Percentiles rank a stretch among this genome's conserved stretches.
Conservation (phyloP, 2,113 vertebrate species). For the Pithys albifrons region DNA sequence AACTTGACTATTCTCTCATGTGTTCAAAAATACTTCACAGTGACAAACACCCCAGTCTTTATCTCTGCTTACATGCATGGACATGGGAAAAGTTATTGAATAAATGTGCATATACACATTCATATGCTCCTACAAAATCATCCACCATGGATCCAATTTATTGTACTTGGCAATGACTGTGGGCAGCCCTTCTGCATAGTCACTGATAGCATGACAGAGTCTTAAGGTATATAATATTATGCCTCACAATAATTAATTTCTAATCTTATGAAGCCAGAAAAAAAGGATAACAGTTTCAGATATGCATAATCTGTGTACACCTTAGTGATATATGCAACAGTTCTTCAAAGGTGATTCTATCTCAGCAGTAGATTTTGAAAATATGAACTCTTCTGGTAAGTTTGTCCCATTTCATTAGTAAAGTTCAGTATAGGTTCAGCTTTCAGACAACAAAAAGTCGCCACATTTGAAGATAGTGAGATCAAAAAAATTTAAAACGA, state of each 20-base stretch:
- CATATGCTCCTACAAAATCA: fast-evolving
- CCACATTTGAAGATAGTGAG: neutral
- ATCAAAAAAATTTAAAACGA: neutral
- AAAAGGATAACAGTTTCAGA: neutral
- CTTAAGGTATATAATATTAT: neutral
- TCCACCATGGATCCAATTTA: neutral
- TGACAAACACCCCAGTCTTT: neutral
- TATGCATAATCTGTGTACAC: neutral
- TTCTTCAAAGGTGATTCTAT: neutral
- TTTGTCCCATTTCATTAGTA: neutral
- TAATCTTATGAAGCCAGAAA: neutral
- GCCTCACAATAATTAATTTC: neutral
- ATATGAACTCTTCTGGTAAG: neutral
- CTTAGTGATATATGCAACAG: neutral
- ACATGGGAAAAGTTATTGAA: neutral
- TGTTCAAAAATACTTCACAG: neutral
- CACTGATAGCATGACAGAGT: neutral
- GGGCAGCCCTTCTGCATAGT: neutral
- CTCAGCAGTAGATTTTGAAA: neutral
- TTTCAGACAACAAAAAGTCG: neutral
- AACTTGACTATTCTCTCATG: neutral
- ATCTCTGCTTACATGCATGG: neutral
- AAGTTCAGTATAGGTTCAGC: neutral
- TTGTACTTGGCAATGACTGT: neutral
- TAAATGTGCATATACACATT: neutral